Evolutionary conservation across 2,797 vertebrate genomes (phyloP), one percentile per base, ranked within the genome.

Genomic region (Melanotaenia boesemani): DNA sequence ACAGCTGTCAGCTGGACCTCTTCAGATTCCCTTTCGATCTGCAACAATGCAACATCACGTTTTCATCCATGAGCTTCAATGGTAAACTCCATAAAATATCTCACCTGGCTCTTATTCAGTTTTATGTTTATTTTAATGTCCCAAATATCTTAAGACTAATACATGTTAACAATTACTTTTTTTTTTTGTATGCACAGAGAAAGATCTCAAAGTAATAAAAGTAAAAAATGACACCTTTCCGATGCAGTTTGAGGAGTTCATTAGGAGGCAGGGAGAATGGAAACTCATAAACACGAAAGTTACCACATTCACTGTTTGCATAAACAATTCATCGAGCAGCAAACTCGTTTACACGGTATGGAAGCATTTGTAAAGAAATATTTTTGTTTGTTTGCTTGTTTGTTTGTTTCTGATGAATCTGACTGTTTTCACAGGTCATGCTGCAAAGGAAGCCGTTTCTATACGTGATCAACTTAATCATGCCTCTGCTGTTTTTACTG

Each of bases 401-500:
- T n/a, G 0, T 55, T 15, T n/a, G 15, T 32, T 7, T 60, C 4
- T 30, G 15, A 30, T 59, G 1, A 48, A 39, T 37, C 0, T 0
- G 15, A 12, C 0, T 28, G 3, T 48, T 37, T 46, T 52, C 72
- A 12, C 70, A 93, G 92, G 52, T 90, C 7, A 52, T 0, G 0
- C n/a, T 93, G 1, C 1, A 0, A 20, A 90, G 92, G 72, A 92
- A 81, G 57, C 87, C 92, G 0, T 12, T 90, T 79, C 85, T 93
- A 0, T 90, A 93, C 4, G 58, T 96, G 2, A 67, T 95, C n/a
- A 95, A 91, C 78, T 84, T 96, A 15, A 93, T 96, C 58, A 12
- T 96, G 16, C 96, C 95, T 0, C 89, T 95, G 0, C 69, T 92
- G 0, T 91, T 83, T 32, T 87, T 97, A 3, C 90, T 96, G 2